Conservation (phyloP, 1,140 invertebrate genomes). For the Orchesella cincta region DNA sequence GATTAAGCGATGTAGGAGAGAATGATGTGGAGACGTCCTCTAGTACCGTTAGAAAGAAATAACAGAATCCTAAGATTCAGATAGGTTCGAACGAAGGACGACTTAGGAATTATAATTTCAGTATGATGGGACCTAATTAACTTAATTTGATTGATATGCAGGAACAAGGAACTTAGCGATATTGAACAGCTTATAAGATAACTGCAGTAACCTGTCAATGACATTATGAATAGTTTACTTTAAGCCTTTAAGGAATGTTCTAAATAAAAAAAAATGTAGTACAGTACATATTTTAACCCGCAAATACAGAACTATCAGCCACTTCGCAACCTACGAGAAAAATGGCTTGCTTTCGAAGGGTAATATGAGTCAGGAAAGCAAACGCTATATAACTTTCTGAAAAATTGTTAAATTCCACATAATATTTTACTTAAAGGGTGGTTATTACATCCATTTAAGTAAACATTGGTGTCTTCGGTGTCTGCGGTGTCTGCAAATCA, state of each 20-base stretch:
- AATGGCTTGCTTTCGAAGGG: too few relatives aligned
- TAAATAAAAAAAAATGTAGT: neutral
- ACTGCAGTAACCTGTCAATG: too few relatives aligned
- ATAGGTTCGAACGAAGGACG: too few relatives aligned
- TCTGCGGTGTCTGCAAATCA: conserved; percentile 8
- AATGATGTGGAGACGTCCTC: too few relatives aligned
- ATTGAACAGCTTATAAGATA: too few relatives aligned
- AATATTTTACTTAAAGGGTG: conserved; percentile 27
- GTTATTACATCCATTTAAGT: conserved; percentile 35
- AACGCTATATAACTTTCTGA: neutral
- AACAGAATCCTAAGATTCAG: too few relatives aligned
- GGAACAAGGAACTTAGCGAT: too few relatives aligned
- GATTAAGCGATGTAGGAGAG: too few relatives aligned
- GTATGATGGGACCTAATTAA: neutral
- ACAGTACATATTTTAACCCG: neutral
- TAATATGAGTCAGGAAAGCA: neutral
- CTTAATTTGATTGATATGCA: neutral
- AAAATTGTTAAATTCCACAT: neutral
- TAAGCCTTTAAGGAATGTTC: neutral
- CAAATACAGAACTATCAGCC: conserved; percentile 30
- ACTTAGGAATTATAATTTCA: neutral
- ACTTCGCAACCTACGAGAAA: conserved; percentile 41
- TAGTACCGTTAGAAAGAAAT: too few relatives aligned
- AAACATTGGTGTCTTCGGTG: conserved; percentile 37
- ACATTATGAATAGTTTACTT: too few relatives aligned